Percentiles rank a stretch among this genome's conserved stretches.
Evolutionary conservation across 2,888 invertebrate genomes (phyloP).

Genomic region (Machimus rusticus): DNA sequence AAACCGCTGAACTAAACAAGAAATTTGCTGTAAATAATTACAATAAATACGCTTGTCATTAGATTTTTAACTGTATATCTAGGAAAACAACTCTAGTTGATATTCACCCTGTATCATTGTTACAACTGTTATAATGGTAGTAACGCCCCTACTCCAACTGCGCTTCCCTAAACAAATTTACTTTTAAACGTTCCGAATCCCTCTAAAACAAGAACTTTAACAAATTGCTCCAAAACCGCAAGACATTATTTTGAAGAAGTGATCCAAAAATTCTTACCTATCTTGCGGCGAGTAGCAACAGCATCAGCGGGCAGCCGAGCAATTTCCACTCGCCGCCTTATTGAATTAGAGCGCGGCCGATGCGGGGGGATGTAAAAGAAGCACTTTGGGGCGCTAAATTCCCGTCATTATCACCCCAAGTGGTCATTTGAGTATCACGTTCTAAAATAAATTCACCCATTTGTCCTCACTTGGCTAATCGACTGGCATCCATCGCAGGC

Average conservation of each 20-base stretch:
- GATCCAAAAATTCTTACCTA: not conserved
- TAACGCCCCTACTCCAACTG: too few species aligned
- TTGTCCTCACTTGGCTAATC: slow-evolving; percentile 39
- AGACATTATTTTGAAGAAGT: not conserved
- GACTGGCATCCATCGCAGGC: slow-evolving; percentile 23
- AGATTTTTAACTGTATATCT: too few species aligned
- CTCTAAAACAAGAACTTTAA: not conserved
- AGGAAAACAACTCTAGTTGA: too few species aligned
- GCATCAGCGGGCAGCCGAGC: not conserved
- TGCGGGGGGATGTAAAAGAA: slow-evolving; percentile 23
- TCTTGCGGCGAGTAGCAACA: not conserved
- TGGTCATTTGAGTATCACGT: slow-evolving; percentile 37
- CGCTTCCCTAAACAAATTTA: not conserved
- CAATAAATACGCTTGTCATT: too few species aligned
- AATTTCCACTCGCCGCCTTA: not conserved
- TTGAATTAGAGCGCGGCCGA: slow-evolving; percentile 6
- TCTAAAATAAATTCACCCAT: slow-evolving; percentile 40
- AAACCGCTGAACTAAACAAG: too few species aligned
- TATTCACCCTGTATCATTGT: too few species aligned
- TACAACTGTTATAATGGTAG: too few species aligned
- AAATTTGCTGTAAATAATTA: too few species aligned
- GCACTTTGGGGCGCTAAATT: slow-evolving; percentile 29
- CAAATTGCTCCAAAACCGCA: not conserved
- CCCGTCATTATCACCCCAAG: slow-evolving; percentile 34
- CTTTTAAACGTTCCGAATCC: not conserved